Base-by-base conservation (phyloP, 2,113 vertebrate genomes). In the Semnopithecus entellus region DNA sequence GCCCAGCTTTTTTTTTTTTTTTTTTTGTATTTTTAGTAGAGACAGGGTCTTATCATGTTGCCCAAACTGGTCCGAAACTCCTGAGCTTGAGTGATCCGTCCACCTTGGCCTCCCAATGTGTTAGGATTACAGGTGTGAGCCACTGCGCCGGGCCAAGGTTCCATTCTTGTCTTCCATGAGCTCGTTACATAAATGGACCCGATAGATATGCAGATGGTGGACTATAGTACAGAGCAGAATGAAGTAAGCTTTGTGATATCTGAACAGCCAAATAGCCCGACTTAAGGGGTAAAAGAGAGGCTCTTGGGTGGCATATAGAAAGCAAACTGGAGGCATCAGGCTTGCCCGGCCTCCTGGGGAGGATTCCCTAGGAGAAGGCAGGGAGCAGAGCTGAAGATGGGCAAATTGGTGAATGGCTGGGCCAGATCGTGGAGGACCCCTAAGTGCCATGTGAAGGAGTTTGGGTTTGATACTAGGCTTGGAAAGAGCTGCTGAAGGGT, bases 391-490 rank as follows among this genome's bases (percentile, higher is more conserved):
- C 61, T 25, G n/a, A 64, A 73, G n/a, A 30, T 3, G 8, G 68
- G 23, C 9, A n/a, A 70, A 3, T 6, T 32, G 45, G 38, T 61
- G 32, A 52, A 38, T 55, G 4, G 91, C 64, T n/a, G 16, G 81
- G 52, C 52, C 50, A 91, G 76, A 52, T 45, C 12, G 30, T 84
- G 2, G 59, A 66, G 32, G 30, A 14, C 43, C 38, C 16, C 84
- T 43, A 18, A 73, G 25, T 68, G 14, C 55, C 48, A n/a, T 11
- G 3, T 20, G 75, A 92, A 81, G 73, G 85, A 94, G 23, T 88
- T 88, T 83, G 38, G 48, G 57, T 88, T 90, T 73, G 90, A 50
- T 38, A 48, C 52, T 88, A 35, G 38, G 48, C 52, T 90, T 72
- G 27, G 61, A 18, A 76, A 78, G 87, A 64, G 32, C 38, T 30